Base-by-base conservation (phyloP, 2,888 invertebrate genomes). In the Scaptomyza caliginosa region DNA sequence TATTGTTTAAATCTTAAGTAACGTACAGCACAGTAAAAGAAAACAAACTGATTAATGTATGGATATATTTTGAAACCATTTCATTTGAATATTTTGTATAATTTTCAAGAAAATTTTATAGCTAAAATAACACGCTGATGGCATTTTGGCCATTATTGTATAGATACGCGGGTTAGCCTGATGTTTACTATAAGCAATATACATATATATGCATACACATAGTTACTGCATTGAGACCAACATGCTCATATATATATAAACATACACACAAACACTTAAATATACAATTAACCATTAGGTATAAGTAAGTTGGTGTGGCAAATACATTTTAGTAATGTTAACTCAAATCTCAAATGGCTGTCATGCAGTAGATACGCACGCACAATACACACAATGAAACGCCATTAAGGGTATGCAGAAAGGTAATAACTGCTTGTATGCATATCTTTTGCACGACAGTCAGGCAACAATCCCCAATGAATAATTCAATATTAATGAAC, bases 121-220 rank as follows among this genome's bases (percentile, higher is more conserved):
- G 74, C 74, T 68, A 54, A 67, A 64, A 52, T 40, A 49, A 63
- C 80, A 69, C 69, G 81, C 79, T 66, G 34, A 58, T 58, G 71
- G 71, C 65, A 63, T 60, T 64, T 46, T 21, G 48, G 42, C 70
- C 74, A 66, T 62, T 72, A 4, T 74, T 76, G 69, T 82, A 80
- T 59, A 82, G 82, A 74, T 69, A 8, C 50, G 81, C 76, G 87
- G 67, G 82, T 84, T 88, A 78, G 80, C 80, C 84, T 68, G 66
- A 85, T 79, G 89, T 89, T 90, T 90, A 90, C 86, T 88, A 90
- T 88, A 90, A 90, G 90, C 90, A 90, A 90, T 90, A 90, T 77
- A 67, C 57, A 76, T 45, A 74, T 50, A 59, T 10, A 26, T 43
- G 68, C 55, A 58, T 30, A 30, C 8, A 30, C 8, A 70, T 58